Evolutionary conservation across 2,113 vertebrate genomes (phyloP), one percentile per base, ranked within the genome.

Genomic region (Amphiprion percula): DNA sequence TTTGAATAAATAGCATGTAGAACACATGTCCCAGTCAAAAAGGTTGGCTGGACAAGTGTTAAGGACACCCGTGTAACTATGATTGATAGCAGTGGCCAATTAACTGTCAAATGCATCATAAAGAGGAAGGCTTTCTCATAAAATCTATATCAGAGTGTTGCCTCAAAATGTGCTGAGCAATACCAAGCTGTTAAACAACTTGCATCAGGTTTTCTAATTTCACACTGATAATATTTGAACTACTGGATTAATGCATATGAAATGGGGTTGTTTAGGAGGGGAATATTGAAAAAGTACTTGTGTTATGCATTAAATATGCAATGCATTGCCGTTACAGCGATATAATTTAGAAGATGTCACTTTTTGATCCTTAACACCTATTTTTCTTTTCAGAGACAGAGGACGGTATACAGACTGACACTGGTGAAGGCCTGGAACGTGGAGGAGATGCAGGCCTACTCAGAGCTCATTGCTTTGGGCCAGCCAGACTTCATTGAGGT

Each of bases 381-480:
- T 76, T 0, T 46, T 33, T 67, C 52, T 33, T 3, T 91, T 10
- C 89, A 99, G 97, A 95, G 94, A 87, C 97, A 99, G 52, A 95
- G 97, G 28, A 99, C 97, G 0, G 97, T 99, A 16, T 99, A 98
- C 83, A 94, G 97, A 37, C 93, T 98, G 89, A 99, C 97, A 0
- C 93, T 99, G 47, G 97, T 99, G 62, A 99, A 99, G 82, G 95
- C 97, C 0, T 99, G 98, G 98, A 99, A 99, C 0, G 95, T 98
- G 91, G 97, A 98, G 47, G 97, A 98, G 14, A 93, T 99, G 76
- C 95, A 90, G 86, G 95, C 97, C 28, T 99, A 99, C 6, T 95
- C 97, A 0, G 94, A 98, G 33, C 94, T 99, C 68, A 95, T 99
- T 24, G 82, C 95, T 55, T 74, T 99, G 0, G 98, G 97, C 2